These are phyloP conservation scores for Achroia grisella DNA, from an alignment of 1,140 invertebrate species.

Conservation along the genomic window DNA sequence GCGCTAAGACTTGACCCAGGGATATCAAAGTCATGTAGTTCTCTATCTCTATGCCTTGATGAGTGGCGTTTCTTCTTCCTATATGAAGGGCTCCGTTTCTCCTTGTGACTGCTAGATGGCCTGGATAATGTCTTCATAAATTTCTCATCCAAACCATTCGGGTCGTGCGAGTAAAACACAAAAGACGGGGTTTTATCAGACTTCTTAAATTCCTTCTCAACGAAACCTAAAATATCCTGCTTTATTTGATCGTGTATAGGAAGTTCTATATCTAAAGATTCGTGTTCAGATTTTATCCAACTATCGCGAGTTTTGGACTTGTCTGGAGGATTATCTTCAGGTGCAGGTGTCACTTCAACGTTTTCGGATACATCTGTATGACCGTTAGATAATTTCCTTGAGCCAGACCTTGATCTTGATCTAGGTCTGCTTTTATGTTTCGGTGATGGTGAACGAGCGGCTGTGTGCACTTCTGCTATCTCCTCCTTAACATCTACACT, in stretches of 20 bases:
- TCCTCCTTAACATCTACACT: conserved; percentile 53
- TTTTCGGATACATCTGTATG: conserved; percentile 32
- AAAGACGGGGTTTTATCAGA: conserved; percentile 68
- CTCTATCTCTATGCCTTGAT: conserved; percentile 60
- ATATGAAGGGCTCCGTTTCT: conserved; percentile 67
- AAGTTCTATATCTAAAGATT: conserved; percentile 73
- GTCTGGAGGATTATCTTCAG: conserved; percentile 21
- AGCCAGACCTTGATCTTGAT: conserved; percentile 42
- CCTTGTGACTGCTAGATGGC: conserved; percentile 64
- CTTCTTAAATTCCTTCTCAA: conserved; percentile 76
- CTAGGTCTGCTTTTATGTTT: conserved; percentile 41
- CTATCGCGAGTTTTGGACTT: conserved; percentile 48
- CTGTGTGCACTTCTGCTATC: conserved; percentile 54
- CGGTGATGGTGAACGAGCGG: conserved; percentile 53
- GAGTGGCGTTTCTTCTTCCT: conserved; percentile 70
- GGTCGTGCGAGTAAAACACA: conserved; percentile 69
- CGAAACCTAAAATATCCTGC: conserved; percentile 74
- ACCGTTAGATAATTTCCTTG: conserved; percentile 57
- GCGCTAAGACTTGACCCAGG: conserved; percentile 70
- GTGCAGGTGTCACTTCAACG: conserved; percentile 8
- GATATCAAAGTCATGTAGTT: conserved; percentile 69
- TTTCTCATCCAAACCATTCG: conserved; percentile 65
- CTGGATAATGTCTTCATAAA: conserved; percentile 58
- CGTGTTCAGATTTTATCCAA: conserved; percentile 68
- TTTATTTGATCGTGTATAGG: conserved; percentile 74